Base-by-base conservation (phyloP, 2,113 vertebrate genomes). In the Ramphastos sulfuratus region DNA sequence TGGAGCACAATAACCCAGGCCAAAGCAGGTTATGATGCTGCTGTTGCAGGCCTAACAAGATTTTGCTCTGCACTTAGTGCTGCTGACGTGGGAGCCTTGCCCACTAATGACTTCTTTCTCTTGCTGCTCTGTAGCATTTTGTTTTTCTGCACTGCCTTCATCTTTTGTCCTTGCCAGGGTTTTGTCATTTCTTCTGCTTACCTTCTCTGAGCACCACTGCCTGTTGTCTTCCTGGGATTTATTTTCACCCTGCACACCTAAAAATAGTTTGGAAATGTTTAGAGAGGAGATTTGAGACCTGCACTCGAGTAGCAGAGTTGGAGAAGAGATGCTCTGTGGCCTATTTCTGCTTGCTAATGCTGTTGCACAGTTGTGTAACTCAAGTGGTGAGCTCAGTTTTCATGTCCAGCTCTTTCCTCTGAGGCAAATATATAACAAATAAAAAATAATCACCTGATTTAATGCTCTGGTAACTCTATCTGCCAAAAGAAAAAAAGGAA, bases 291-390 rank as follows among this genome's bases (percentile, higher is more conserved):
- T 84, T 92, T 84, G 77, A 89, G 77, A 93, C 66, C 48, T 91
- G 71, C 28, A 72, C 37, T 56, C 42, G 70, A 93, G 50, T 58
- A 89, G 44, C 5, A 65, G 48, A 93, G 90, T 84, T 78, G 20
- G 25, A 91, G 58, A 25, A 82, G 86, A 78, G 74, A 58, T 60
- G 28, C 8, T 84, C 73, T 75, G 48, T 87, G 84, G 73, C 65
- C 91, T 95, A 84, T 54, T 93, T 95, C 81, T 65, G 55, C 37
- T 64, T 87, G 72, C 82, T 93, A 91, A 87, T 64, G 59, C 55
- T 91, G 2, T 78, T 82, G 66, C 48, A 78, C 33, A 31, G 28
- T 82, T 92, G 58, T 48, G 37, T 90, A 91, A 90, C 73, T 4
- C 8, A 67, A 91, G 74, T 35, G 19, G 14, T 89, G 70, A 83